Base-by-base conservation (phyloP, 2,113 vertebrate genomes). In the Cephalopholis sonnerati region DNA sequence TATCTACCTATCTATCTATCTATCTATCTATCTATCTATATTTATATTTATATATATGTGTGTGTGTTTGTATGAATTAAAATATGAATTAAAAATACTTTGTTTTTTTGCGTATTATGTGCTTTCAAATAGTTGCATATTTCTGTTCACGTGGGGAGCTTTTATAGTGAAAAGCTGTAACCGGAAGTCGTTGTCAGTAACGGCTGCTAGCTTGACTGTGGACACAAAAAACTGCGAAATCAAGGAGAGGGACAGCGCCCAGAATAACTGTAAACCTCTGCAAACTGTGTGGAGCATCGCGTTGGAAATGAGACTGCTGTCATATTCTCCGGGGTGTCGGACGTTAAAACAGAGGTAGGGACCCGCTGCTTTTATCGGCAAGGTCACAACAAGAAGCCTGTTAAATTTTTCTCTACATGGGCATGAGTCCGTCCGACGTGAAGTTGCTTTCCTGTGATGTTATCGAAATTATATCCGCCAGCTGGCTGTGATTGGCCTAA, bases 231-330 rank as follows among this genome's bases (percentile, higher is more conserved):
- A 93, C 91, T 92, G 92, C 92, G 92, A 94, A 92, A 93, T 91
- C 92, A 53, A 81, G 89, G 89, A 92, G 92, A 92, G 89, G 92
- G 93, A 92, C 93, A 94, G 93, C 93, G 93, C 93, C 93, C 93
- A 87, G 88, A 91, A 93, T 88, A 92, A 92, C 88, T 79, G 84
- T 81, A 77, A 89, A 87, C 85, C 86, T 87, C 74, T 58, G 69
- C 65, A 5, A 82, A 87, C 74, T 76, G 86, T 46, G 65, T 16
- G 65, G 71, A 82, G 83, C 86, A 85, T 71, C 88, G 90, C 25
- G 51, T 20, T 64, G 85, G 84, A 84, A 75, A 93, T 93, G 92
- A 89, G 87, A 72, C 58, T 5, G 20, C 17, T 70, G 77, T 55
- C 77, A 4, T 44, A 0, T 32, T 46, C 76, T 79, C 36, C 59